Evolutionary conservation across 2,113 vertebrate genomes (phyloP), one percentile per base, ranked within the genome.

Genomic region (Petroica traversi): DNA sequence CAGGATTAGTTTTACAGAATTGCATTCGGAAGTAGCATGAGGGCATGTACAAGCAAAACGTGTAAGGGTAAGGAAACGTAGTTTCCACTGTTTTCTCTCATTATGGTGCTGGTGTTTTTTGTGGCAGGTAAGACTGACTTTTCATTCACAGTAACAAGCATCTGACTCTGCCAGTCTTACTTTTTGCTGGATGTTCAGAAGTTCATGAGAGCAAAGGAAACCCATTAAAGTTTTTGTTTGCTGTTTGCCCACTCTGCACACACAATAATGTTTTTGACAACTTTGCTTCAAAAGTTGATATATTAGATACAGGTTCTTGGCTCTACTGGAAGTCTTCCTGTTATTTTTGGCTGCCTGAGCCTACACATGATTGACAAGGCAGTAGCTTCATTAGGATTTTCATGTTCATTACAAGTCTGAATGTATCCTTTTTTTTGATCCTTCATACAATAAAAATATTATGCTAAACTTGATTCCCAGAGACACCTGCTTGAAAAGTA

Each of bases 281-380:
- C 46, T 87, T 73, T 63, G 6, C 18, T 80, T 86, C n/a, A 36
- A 23, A 88, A 87, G 57, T 12, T 64, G 49, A 23, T 75, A 8
- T 0, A 33, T 29, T 40, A 45, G 43, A 66, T 69, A 19, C 2
- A 5, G 41, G n/a, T 36, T 95, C 34, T 88, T 74, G 49, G 11
- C 64, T 78, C 16, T 78, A 0, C 31, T 82, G 57, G 52, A 92
- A 62, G 14, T 63, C 64, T 66, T 91, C 34, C 46, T 90, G 86
- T 92, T 93, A 45, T 46, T 91, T 92, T 87, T 94, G 88, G 59
- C 83, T 83, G 24, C 88, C 33, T 89, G 64, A 57, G n/a, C 73
- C 80, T 81, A 40, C 4, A 75, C 29, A 36, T 78, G 61, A 75
- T 64, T 71, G 89, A 81, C 62, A 91, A 72, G 40, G 64, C 45